Percentiles rank a stretch among this genome's conserved stretches.
Evolutionary conservation across 2,888 invertebrate genomes (phyloP).

Genomic region (Machimus atricapillus): DNA sequence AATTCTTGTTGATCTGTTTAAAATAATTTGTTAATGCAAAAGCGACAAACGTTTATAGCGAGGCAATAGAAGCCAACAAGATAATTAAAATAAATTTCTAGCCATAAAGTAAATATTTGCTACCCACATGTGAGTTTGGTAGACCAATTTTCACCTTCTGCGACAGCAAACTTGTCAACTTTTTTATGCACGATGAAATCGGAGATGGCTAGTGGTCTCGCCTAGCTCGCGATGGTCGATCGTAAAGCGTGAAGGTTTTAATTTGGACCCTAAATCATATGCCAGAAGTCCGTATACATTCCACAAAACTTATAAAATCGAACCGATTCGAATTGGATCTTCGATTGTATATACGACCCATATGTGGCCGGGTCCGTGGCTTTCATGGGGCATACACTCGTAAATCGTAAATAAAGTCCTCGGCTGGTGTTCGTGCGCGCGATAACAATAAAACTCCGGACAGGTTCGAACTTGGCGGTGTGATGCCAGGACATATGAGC

Average conservation of each 20-base stretch:
- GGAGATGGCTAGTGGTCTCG: neutral
- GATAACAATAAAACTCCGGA: conserved; percentile 12
- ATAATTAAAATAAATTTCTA: neutral
- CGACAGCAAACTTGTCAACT: neutral
- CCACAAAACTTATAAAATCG: neutral
- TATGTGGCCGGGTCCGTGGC: neutral
- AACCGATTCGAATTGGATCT: neutral
- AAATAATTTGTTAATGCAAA: neutral
- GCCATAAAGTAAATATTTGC: neutral
- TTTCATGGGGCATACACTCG: neutral
- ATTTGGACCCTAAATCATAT: neutral
- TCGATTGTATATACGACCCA: neutral
- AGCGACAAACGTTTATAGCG: neutral
- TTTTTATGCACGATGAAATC: neutral
- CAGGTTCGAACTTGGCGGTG: neutral
- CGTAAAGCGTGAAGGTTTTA: conserved; percentile 1
- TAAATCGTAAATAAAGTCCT: conserved; percentile 5
- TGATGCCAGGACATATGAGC: neutral
- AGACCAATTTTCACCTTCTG: neutral
- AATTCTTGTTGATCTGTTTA: neutral
- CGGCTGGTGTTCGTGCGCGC: neutral
- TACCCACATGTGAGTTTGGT: neutral
- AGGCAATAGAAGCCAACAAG: neutral
- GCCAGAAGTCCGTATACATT: neutral
- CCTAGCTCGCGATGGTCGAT: neutral